Evolutionary conservation across 2,888 invertebrate genomes (phyloP).

Genomic region (Chloroclystis v-ata): DNA sequence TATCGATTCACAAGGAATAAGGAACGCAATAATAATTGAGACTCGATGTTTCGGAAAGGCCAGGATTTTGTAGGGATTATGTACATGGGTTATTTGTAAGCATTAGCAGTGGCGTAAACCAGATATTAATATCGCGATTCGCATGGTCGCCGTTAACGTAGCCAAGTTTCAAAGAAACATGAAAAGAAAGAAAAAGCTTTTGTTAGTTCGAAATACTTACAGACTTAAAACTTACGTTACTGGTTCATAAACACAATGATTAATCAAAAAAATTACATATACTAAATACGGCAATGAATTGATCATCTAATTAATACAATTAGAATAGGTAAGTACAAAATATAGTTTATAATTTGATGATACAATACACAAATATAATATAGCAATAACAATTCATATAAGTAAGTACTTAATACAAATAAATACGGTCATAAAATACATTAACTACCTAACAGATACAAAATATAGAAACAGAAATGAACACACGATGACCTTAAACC

Average conservation of each 20-base stretch:
- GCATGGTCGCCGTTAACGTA: slow-evolving; percentile 61
- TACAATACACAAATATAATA: background rate
- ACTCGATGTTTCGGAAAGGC: too few relatives aligned
- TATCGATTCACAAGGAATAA: background rate
- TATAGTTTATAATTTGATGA: background rate
- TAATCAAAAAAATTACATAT: slow-evolving; percentile 4
- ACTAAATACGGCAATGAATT: slow-evolving; percentile 3
- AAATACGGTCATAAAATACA: too few relatives aligned
- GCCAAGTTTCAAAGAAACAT: slow-evolving; percentile 77
- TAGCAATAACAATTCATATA: too few relatives aligned
- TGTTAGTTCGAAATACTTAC: slow-evolving; percentile 72
- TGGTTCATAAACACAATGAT: slow-evolving; percentile 1
- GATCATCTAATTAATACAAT: background rate
- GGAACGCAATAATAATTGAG: too few relatives aligned
- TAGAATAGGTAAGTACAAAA: background rate
- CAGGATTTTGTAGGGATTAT: slow-evolving; percentile 22
- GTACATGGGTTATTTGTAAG: slow-evolving; percentile 58
- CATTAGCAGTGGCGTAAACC: slow-evolving; percentile 76
- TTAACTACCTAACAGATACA: too few relatives aligned
- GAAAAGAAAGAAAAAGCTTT: slow-evolving; percentile 77
- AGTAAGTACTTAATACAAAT: too few relatives aligned
- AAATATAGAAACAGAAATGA: slow-evolving; percentile 5
- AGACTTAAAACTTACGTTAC: slow-evolving; percentile 23
- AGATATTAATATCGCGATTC: slow-evolving; percentile 71
- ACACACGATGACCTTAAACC: slow-evolving; percentile 19